phyloP scores from a whole-genome alignment of 1,140 invertebrate species.

The Tetraneura akinire region DNA sequence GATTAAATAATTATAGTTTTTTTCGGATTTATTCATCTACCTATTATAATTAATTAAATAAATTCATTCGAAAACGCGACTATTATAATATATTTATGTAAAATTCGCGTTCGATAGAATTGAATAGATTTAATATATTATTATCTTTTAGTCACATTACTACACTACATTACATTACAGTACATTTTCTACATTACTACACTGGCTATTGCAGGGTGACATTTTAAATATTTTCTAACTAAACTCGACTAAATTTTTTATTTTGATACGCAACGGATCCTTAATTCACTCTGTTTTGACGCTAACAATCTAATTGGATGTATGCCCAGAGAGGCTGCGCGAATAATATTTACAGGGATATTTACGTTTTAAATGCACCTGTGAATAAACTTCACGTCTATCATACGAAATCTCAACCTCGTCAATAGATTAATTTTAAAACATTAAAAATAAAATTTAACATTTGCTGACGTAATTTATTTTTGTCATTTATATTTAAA shows the following conservation, averaged over 20 bases:
- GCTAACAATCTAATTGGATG: neutral
- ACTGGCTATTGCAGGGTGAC: no score
- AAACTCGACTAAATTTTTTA: neutral
- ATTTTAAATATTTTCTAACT: no score
- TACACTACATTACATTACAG: no score
- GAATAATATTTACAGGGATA: conserved; percentile 8
- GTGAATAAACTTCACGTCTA: neutral
- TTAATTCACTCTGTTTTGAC: neutral
- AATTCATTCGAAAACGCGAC: no score
- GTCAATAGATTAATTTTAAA: neutral
- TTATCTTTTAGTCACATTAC: no score
- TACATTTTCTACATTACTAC: no score
- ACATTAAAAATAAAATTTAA: neutral
- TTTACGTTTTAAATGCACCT: conserved; percentile 10
- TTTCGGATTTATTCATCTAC: no score
- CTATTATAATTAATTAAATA: no score
- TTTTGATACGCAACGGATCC: neutral
- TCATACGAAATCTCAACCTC: conserved; percentile 5
- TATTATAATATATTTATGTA: no score
- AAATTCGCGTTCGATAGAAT: no score
- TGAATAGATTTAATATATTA: no score
- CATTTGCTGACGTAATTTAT: neutral
- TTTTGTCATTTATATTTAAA: neutral
- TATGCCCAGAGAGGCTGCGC: neutral
- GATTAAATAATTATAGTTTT: no score